phyloP scores from a whole-genome alignment of 2,797 vertebrate species.

The Coregonus ussuriensis region DNA sequence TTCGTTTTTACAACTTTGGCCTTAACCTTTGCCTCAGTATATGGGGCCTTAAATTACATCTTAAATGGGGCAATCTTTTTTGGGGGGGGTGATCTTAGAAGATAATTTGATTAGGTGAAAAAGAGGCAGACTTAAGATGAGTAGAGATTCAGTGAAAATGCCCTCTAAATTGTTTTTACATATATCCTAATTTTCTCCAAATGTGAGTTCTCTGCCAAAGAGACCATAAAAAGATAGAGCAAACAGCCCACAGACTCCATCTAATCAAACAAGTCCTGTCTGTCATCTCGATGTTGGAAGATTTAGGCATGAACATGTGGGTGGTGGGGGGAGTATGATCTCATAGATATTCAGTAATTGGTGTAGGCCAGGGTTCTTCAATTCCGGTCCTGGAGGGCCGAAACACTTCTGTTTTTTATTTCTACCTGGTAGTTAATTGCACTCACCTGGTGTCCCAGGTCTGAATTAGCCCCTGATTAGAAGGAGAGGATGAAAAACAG shows the following conservation, averaged over 20 bases:
- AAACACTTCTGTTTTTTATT: no score
- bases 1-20: constrained; percentile 51
- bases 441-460: no score
- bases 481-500: no score
- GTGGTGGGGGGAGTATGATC: background rate
- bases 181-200: background rate
- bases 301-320: background rate
- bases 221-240: background rate
- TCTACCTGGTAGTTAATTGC: no score
- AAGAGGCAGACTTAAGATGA: background rate
- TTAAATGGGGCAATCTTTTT: background rate
- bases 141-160: background rate
- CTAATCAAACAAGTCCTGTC: background rate
- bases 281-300: background rate
- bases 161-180: background rate
- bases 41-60: background rate
- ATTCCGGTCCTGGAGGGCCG: no score
- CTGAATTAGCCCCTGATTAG: no score
- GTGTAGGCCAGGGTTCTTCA: background rate
- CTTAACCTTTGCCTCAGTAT: background rate
- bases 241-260: background rate
- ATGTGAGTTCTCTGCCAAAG: background rate
- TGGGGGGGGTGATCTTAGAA: background rate
- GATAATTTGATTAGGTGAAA: background rate
- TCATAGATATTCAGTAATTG: background rate